These are phyloP conservation scores for Eriocheir sinensis DNA, from an alignment of 1,140 invertebrate genomes.

Conservation along the genomic window DNA sequence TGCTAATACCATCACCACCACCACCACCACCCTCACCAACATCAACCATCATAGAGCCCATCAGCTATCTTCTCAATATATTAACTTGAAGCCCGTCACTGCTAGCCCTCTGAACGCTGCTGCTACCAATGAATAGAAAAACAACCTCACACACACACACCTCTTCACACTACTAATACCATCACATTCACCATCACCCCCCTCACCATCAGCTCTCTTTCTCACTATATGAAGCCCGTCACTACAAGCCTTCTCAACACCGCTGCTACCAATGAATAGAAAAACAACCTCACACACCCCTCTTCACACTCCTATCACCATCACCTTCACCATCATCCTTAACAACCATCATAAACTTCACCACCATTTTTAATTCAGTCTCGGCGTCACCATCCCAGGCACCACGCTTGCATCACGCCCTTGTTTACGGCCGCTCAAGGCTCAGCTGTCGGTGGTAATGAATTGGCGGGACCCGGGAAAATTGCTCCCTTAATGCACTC, in stretches of 20 bases:
- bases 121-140: background rate
- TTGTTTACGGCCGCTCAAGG: background rate
- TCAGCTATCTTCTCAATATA: no score
- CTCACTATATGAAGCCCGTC: no score
- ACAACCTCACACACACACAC: slow-evolving; percentile 4
- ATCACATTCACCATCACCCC: background rate
- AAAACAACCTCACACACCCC: no score
- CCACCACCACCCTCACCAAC: no score
- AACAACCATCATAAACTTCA: background rate
- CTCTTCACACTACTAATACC: background rate
- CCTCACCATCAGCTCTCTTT: background rate
- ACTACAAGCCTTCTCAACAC: no score
- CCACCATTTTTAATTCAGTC: background rate
- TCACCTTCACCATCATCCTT: background rate
- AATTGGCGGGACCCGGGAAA: background rate
- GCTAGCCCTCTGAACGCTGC: no score
- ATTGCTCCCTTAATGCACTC: background rate
- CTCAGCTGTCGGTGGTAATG: slow-evolving; percentile 10
- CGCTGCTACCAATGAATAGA: no score
- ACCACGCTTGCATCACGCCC: background rate
- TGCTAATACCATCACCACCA: no score
- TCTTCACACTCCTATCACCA: no score
- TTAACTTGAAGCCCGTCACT: no score
- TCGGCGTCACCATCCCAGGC: background rate
- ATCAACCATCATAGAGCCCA: no score